Evolutionary conservation across 2,113 vertebrate species (phyloP), one percentile per base, ranked within the genome.

Genomic region (Prolemur simus): DNA sequence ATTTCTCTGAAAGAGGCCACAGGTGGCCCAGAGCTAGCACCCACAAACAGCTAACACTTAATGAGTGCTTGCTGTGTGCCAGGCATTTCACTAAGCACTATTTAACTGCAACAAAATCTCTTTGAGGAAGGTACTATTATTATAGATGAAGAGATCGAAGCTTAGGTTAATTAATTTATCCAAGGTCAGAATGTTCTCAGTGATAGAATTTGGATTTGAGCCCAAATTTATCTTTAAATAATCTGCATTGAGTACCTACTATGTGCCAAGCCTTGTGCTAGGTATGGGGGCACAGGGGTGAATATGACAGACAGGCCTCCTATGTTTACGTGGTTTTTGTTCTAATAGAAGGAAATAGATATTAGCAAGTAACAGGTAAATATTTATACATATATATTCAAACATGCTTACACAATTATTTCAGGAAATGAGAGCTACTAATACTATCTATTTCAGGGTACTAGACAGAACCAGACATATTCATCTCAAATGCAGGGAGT

Each of bases 1-100:
- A 97, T 98, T 98, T 94, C 95, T 98, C 94, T 95, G 94, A 95
- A 93, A 97, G 97, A 98, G 97, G 74, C 96, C 96, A 96, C 94
- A 97, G 94, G 23, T 69, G 74, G 39, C 68, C 58, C 29, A 54
- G n/a, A 78, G 49, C 78, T 73, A 77, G 54, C 13, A 84, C 21
- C 6, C 45, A 34, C 45, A 87, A 89, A 47, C 8, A 54, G 29
- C 27, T 81, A 88, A 81, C 29, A 52, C 15, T 69, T 60, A 52
- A 18, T 52, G n/a, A 23, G 14, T 45, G 49, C 39, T 69, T 74
- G 34, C 25, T n/a, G 37, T 27, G 25, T 45, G 18, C 34, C 18
- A 27, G 21, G 27, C 34, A 49, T 63, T 87, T 80, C 39, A n/a
- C 42, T 54, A 56, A 93, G 25, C 23, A 32, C 34, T 52, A 13